These are phyloP conservation scores for Plumapathes pennacea DNA, from an alignment of 92 coral and sea anemone species.

Conservation along the genomic window DNA sequence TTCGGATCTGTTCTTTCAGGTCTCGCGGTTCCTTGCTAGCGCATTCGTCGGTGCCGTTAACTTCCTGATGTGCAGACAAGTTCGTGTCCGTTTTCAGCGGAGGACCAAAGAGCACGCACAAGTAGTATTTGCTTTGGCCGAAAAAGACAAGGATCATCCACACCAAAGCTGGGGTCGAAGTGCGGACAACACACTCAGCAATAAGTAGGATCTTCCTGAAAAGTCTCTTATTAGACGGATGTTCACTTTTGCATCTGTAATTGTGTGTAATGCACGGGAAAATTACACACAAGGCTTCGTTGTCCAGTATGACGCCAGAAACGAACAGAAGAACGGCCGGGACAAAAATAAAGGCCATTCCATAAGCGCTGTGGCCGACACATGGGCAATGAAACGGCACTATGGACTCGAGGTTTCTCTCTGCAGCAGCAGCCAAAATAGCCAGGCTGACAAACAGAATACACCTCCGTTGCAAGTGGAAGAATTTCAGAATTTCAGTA, in stretches of 20 bases:
- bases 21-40: too few relatives aligned
- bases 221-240: too few relatives aligned
- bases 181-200: slow-evolving; percentile 5
- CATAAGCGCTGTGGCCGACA: slow-evolving; percentile 42
- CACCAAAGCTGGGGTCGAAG: slow-evolving; percentile 26
- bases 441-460: too few relatives aligned
- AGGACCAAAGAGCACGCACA: slow-evolving; percentile 55
- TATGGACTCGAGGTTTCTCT: too few relatives aligned
- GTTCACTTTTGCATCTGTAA: too few relatives aligned
- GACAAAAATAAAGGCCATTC: slow-evolving; percentile 47
- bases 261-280: too few relatives aligned
- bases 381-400: slow-evolving; percentile 66
- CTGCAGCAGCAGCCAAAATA: too few relatives aligned
- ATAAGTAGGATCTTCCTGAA: neutral
- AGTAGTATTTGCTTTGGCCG: slow-evolving; percentile 38
- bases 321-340: slow-evolving; percentile 51
- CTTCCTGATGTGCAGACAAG: too few relatives aligned
- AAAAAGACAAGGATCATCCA: slow-evolving; percentile 56
- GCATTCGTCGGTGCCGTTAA: slow-evolving; percentile 2
- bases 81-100: neutral
- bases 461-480: too few relatives aligned
- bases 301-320: slow-evolving; percentile 42
- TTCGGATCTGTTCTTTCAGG: slow-evolving; percentile 23
- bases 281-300: too few relatives aligned
- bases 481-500: too few relatives aligned